Evolutionary conservation across 2,113 vertebrate genomes (phyloP).

Genomic region (Mesitornis unicolor): DNA sequence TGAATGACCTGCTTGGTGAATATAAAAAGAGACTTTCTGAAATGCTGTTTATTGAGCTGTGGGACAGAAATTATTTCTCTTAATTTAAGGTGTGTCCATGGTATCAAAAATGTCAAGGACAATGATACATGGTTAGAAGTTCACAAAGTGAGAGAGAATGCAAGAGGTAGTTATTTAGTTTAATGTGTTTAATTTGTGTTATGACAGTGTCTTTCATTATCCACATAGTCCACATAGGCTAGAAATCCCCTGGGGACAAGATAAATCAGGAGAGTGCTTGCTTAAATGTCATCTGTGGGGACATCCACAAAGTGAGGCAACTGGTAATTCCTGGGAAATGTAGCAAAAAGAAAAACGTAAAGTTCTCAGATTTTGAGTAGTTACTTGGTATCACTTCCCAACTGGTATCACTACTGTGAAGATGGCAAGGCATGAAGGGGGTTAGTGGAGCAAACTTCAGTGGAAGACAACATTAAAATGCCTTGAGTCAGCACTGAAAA

Average conservation of each 20-base stretch:
- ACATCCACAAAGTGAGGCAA: not conserved
- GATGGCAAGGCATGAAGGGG: rapidly evolving
- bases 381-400: not conserved
- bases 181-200: slow-evolving; percentile 20
- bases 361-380: not conserved
- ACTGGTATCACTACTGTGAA: not conserved
- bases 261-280: slow-evolving; percentile 4
- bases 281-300: not conserved
- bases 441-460: not conserved
- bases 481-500: not conserved
- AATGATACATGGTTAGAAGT: not conserved
- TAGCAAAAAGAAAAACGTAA: not conserved
- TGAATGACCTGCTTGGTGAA: not conserved
- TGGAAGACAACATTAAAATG: not conserved
- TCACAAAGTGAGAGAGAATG: not conserved
- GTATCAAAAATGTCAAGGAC: not conserved
- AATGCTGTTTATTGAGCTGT: not conserved
- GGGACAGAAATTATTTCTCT: not conserved
- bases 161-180: not conserved
- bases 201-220: not conserved
- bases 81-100: not conserved
- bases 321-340: not conserved
- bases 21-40: not conserved
- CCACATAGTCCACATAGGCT: not conserved
- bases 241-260: not conserved